Percentiles rank a stretch among this genome's conserved stretches.
Evolutionary conservation across 1,140 invertebrate species (phyloP).

Genomic region (Lasioglossum albipes): DNA sequence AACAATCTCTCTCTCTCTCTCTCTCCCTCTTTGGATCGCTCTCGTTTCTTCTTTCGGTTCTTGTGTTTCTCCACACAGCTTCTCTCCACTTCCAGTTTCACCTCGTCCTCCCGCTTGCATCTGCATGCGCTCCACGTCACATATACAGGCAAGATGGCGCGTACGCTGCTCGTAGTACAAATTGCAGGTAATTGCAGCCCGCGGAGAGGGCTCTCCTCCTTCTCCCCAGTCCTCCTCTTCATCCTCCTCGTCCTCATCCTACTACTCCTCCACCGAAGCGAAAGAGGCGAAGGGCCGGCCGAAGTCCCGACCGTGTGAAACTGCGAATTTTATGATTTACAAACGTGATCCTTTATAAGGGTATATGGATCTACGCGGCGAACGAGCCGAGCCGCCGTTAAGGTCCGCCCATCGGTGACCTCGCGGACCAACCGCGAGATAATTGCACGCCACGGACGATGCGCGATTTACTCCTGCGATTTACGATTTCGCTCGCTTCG

Average conservation of each 20-base stretch:
- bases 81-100: constrained; percentile 13
- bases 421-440: constrained; percentile 48
- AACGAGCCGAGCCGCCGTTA: constrained; percentile 25
- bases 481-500: constrained; percentile 29
- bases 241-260: no score
- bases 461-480: constrained; percentile 41
- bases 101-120: constrained; percentile 25
- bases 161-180: constrained; percentile 69
- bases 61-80: background rate
- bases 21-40: background rate
- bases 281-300: constrained; percentile 17
- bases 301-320: constrained; percentile 70
- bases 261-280: background rate
- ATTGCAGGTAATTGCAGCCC: constrained; percentile 73
- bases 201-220: constrained; percentile 42
- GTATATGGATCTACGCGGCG: constrained; percentile 38
- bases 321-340: constrained; percentile 73
- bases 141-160: constrained; percentile 63
- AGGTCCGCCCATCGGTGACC: constrained; percentile 41
- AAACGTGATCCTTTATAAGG: constrained; percentile 65
- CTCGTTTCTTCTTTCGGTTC: background rate
- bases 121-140: constrained; percentile 42
- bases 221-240: background rate
- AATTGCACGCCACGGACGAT: constrained; percentile 41
- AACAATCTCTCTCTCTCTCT: background rate